phyloP scores from a whole-genome alignment of 2,888 invertebrate genomes.

The Apomyelois bistriatella region DNA sequence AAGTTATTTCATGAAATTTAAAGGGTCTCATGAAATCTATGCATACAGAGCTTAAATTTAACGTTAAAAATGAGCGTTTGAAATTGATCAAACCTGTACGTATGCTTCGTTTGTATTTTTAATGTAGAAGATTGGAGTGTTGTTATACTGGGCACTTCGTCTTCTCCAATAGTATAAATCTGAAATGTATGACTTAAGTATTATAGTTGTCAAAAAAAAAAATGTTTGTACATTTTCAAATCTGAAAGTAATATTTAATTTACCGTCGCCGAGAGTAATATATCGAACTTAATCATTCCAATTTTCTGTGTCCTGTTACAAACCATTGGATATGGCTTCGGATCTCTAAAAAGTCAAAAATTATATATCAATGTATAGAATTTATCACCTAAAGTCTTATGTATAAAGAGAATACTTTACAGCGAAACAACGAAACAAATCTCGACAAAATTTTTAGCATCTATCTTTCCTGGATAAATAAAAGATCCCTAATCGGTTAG shows the following conservation, averaged over 20 bases:
- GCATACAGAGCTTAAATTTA: no score
- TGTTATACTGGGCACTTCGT: conserved; percentile 85
- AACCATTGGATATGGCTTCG: conserved; percentile 68
- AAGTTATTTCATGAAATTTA: no score
- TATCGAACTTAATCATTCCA: conserved; percentile 71
- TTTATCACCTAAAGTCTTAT: background rate
- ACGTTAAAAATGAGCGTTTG: background rate
- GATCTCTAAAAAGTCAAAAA: conserved; percentile 37
- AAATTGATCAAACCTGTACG: conserved; percentile 40
- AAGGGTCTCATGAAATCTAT: no score
- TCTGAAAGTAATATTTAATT: no score
- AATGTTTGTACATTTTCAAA: background rate
- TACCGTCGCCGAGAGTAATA: conserved; percentile 70
- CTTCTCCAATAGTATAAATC: conserved; percentile 82
- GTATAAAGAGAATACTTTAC: no score
- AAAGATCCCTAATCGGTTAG: no score
- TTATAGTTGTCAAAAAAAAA: background rate
- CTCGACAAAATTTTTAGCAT: no score
- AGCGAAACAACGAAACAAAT: no score
- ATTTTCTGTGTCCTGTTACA: conserved; percentile 71
- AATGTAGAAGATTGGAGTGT: conserved; percentile 82
- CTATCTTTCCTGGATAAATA: no score
- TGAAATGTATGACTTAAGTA: conserved; percentile 34
- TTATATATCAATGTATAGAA: background rate
- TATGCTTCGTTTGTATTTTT: conserved; percentile 57